These are phyloP conservation scores for Lycaon pictus DNA, from an alignment of 2,113 vertebrate genomes.

Conservation along the genomic window DNA sequence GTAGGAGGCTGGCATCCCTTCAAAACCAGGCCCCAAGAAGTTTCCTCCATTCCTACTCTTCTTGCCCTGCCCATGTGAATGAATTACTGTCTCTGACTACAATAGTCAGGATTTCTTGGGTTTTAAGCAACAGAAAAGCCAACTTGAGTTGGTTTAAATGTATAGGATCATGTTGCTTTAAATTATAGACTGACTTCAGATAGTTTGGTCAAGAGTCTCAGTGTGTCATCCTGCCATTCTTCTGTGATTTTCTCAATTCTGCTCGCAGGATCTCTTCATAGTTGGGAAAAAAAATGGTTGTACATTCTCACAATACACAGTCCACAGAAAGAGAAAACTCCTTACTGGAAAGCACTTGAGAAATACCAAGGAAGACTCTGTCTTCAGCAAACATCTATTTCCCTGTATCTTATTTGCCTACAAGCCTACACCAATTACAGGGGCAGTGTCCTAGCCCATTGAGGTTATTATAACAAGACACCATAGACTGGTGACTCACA, in stretches of 20 bases:
- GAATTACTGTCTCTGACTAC: not conserved
- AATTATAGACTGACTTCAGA: not conserved
- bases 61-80: not conserved
- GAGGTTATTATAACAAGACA: not conserved
- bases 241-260: conserved; percentile 5
- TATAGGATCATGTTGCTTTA: not conserved
- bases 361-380: not conserved
- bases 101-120: not conserved
- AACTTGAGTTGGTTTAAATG: not conserved
- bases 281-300: not conserved
- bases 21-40: not conserved
- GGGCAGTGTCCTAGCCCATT: not conserved
- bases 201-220: not conserved
- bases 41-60: not conserved
- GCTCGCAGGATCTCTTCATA: not conserved
- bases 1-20: not conserved
- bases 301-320: not conserved
- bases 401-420: not conserved
- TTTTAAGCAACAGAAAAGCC: conserved; percentile 3
- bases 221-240: not conserved
- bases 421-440: not conserved
- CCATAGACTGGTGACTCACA: not conserved
- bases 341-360: not conserved
- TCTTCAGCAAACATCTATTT: not conserved
- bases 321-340: not conserved